phyloP scores from a whole-genome alignment of 1,140 invertebrate species.

The Zaprionus davidi region DNA sequence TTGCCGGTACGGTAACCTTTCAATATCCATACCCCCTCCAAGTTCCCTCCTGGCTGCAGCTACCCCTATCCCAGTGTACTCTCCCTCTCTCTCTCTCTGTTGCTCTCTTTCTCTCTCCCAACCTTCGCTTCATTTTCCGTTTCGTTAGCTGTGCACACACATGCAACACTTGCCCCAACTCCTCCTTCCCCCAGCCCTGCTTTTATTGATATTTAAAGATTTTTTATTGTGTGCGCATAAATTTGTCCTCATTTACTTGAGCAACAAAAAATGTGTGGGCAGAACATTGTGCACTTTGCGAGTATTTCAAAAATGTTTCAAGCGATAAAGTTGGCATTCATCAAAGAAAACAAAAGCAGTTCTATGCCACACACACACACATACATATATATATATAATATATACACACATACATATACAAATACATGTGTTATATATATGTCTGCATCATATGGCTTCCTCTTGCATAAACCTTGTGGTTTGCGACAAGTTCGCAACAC shows the following conservation, averaged over 20 bases:
- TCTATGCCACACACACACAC: not conserved
- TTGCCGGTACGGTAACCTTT: not conserved
- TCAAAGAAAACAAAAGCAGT: slow-evolving; percentile 25
- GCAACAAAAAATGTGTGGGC: not conserved
- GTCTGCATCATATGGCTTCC: not conserved
- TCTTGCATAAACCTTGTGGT: not conserved
- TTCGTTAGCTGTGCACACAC: slow-evolving; percentile 68
- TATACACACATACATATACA: not conserved
- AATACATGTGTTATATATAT: not conserved
- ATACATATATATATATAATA: not conserved
- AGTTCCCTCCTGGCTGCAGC: not conserved
- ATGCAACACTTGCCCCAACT: slow-evolving; percentile 16
- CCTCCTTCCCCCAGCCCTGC: slow-evolving; percentile 9
- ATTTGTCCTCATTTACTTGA: slow-evolving; percentile 61
- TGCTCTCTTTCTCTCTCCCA: not conserved
- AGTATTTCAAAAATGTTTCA: slow-evolving; percentile 22
- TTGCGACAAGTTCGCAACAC: slow-evolving; percentile 4
- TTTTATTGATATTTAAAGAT: slow-evolving; percentile 81
- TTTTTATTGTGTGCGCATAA: slow-evolving; percentile 73
- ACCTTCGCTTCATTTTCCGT: slow-evolving; percentile 72
- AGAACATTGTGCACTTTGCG: slow-evolving; percentile 6
- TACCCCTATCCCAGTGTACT: not conserved
- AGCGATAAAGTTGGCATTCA: slow-evolving; percentile 26
- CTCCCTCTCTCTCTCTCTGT: not conserved
- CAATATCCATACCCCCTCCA: not conserved